phyloP scores from a whole-genome alignment of 2,888 invertebrate species.

The Lacanobia wlatinum region DNA sequence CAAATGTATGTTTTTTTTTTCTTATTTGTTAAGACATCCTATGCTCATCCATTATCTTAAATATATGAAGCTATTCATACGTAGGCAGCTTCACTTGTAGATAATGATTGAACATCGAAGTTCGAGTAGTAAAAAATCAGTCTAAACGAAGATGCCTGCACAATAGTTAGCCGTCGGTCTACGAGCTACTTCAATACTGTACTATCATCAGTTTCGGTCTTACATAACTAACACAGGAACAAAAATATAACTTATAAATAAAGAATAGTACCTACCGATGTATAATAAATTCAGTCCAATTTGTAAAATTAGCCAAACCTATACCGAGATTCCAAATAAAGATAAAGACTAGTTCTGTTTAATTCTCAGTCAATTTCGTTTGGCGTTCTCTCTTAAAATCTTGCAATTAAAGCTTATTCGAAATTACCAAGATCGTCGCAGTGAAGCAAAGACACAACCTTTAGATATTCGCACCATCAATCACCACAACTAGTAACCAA shows the following conservation, averaged over 20 bases:
- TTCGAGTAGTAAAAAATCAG: constrained; percentile 83
- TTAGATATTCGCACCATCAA: constrained; percentile 52
- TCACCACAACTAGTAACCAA: constrained; percentile 30
- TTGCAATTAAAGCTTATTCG: constrained; percentile 57
- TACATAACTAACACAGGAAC: constrained; percentile 80
- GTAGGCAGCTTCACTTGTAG: constrained; percentile 50
- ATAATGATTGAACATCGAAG: constrained; percentile 65
- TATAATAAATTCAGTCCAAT: constrained; percentile 72
- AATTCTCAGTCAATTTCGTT: constrained; percentile 65
- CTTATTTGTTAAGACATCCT: constrained; percentile 66
- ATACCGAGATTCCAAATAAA: constrained; percentile 66
- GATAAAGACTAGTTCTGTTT: constrained; percentile 61
- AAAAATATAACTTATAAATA: constrained; percentile 71
- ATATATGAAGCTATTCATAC: constrained; percentile 43
- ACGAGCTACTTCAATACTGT: constrained; percentile 68
- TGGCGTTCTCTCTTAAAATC: constrained; percentile 53
- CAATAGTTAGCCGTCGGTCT: constrained; percentile 77
- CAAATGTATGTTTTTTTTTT: constrained; percentile 75
- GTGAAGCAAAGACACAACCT: constrained; percentile 56
- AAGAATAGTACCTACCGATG: constrained; percentile 66
- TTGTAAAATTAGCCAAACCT: constrained; percentile 67
- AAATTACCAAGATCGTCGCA: constrained; percentile 51
- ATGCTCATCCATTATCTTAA: constrained; percentile 64
- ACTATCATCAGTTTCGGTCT: constrained; percentile 70
- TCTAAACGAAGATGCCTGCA: constrained; percentile 81